Conservation (phyloP, 2,888 invertebrate species). For the Tetropium fuscum region DNA sequence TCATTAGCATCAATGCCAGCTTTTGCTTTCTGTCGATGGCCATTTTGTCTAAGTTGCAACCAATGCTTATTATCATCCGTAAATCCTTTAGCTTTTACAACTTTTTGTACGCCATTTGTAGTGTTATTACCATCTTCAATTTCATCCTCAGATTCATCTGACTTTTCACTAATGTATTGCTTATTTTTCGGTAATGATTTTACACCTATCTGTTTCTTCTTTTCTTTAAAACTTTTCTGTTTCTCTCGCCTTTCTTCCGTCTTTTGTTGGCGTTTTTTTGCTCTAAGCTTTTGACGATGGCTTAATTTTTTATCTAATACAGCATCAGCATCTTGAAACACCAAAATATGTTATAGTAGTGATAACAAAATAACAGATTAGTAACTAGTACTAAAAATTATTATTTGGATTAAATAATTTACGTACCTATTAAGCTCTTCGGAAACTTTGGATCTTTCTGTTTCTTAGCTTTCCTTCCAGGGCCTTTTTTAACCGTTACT, state of each 20-base stretch:
- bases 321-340: no score
- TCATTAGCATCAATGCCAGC: slow-evolving; percentile 54
- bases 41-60: slow-evolving; percentile 74
- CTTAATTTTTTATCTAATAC: slow-evolving; percentile 75
- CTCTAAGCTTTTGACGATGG: slow-evolving; percentile 63
- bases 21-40: slow-evolving; percentile 42
- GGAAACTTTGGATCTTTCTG: slow-evolving; percentile 84
- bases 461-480: slow-evolving; percentile 88
- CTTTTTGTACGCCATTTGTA: slow-evolving; percentile 50
- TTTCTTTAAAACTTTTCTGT: slow-evolving; percentile 44
- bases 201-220: slow-evolving; percentile 54
- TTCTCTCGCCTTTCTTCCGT: slow-evolving; percentile 46
- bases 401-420: no score
- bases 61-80: slow-evolving; percentile 80
- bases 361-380: no score
- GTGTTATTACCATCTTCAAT: slow-evolving; percentile 47
- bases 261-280: slow-evolving; percentile 55
- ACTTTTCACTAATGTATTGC: slow-evolving; percentile 39
- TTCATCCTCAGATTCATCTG: slow-evolving; percentile 41
- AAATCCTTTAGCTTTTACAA: slow-evolving; percentile 66
- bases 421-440: slow-evolving; percentile 68
- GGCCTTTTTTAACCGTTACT: slow-evolving; percentile 80
- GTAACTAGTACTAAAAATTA: no score
- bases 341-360: no score
- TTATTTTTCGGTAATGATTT: slow-evolving; percentile 33